Evolutionary conservation across 2,888 invertebrate species (phyloP).

Genomic region (Deilephila porcellus): DNA sequence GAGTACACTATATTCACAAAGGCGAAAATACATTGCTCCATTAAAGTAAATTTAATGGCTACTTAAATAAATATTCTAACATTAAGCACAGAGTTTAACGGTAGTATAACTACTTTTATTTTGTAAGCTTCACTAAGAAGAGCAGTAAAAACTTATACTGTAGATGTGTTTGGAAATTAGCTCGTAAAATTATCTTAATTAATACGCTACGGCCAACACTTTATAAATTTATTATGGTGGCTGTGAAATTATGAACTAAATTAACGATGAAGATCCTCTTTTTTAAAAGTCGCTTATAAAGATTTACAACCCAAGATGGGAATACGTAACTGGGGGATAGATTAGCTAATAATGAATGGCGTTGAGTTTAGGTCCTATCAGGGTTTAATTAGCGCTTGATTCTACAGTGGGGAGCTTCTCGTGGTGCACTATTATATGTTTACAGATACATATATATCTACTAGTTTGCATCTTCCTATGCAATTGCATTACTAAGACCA

Average conservation of each 20-base stretch:
- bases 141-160: neutral
- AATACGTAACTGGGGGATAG: neutral
- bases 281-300: neutral
- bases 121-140: neutral
- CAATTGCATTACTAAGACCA: no score
- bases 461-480: no score
- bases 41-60: constrained; percentile 11
- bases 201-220: constrained; percentile 3
- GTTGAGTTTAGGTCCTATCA: neutral
- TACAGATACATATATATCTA: no score
- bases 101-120: constrained; percentile 15
- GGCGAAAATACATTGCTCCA: neutral
- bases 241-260: constrained; percentile 2
- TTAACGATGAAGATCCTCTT: neutral
- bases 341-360: neutral
- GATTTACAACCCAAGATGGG: neutral
- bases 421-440: neutral
- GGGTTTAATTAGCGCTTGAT: neutral
- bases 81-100: constrained; percentile 4
- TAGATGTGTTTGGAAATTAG: neutral
- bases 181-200: constrained; percentile 11
- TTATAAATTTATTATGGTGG: constrained; percentile 2
- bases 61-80: constrained; percentile 9
- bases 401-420: neutral
- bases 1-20: constrained; percentile 15